Percentiles rank a stretch among this genome's conserved stretches.
Evolutionary conservation across 92 coral and sea anemone genomes (phyloP).

Genomic region (Meandrina meandrites): DNA sequence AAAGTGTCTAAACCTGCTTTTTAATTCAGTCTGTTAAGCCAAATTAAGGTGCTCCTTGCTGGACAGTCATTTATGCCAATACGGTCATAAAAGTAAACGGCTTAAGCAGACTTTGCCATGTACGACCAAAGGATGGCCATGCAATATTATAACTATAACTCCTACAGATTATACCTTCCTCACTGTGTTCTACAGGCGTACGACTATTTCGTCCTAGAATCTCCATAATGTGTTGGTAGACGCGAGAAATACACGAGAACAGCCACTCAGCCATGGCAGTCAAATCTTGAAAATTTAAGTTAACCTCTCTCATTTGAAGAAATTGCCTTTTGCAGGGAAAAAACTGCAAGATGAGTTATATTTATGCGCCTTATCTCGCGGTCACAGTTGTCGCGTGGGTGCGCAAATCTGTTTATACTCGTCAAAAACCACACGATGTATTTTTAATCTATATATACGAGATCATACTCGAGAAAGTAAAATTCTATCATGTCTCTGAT

Average conservation of each 20-base stretch:
- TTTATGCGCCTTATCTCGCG: background rate
- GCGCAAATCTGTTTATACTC: background rate
- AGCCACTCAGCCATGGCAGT: background rate
- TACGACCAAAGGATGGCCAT: background rate
- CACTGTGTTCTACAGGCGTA: background rate
- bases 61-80: too few species aligned
- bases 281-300: background rate
- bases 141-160: background rate
- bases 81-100: background rate
- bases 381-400: background rate
- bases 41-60: too few species aligned
- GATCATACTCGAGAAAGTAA: background rate
- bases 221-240: background rate
- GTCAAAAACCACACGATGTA: background rate
- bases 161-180: background rate
- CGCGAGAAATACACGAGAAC: background rate
- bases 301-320: background rate
- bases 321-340: background rate
- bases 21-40: background rate
- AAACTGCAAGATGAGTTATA: background rate
- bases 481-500: background rate
- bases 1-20: too few species aligned
- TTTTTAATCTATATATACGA: background rate
- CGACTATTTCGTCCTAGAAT: background rate
- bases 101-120: background rate